These are phyloP conservation scores for Clarias fuscus DNA, from an alignment of 2,797 vertebrate genomes.

Conservation along the genomic window DNA sequence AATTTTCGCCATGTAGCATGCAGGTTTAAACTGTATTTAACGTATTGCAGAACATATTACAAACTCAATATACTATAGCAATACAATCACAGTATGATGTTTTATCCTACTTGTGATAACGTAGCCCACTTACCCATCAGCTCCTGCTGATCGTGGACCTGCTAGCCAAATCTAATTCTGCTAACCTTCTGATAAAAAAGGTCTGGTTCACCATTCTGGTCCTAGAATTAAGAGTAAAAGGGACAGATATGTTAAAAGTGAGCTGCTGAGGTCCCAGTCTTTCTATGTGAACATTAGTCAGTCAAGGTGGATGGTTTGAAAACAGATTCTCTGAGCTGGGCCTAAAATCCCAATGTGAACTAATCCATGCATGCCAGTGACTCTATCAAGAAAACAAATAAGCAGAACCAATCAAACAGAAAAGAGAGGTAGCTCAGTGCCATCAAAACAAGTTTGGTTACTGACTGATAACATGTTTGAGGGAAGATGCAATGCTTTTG, in stretches of 20 bases:
- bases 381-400: conserved; percentile 70
- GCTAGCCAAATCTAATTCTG: not conserved
- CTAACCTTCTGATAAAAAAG: conserved; percentile 39
- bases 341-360: conserved; percentile 66
- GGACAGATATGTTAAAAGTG: conserved; percentile 36
- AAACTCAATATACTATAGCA: not conserved
- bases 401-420: conserved; percentile 66
- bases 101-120: not conserved
- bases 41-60: not conserved
- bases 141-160: conserved; percentile 8
- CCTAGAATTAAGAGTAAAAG: conserved; percentile 14
- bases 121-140: conserved; percentile 14
- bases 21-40: not conserved
- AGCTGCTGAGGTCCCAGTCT: conserved; percentile 36
- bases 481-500: conserved; percentile 23
- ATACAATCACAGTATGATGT: not conserved
- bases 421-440: conserved; percentile 54
- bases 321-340: conserved; percentile 71
- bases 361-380: conserved; percentile 74
- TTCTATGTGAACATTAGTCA: conserved; percentile 44
- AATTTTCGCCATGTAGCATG: not conserved
- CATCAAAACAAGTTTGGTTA: conserved; percentile 46
- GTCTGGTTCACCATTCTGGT: conserved; percentile 16
- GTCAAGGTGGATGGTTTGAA: conserved; percentile 66
- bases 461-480: conserved; percentile 40